Evolutionary conservation across 2,797 vertebrate genomes (phyloP).

Genomic region (Agapornis canus): DNA sequence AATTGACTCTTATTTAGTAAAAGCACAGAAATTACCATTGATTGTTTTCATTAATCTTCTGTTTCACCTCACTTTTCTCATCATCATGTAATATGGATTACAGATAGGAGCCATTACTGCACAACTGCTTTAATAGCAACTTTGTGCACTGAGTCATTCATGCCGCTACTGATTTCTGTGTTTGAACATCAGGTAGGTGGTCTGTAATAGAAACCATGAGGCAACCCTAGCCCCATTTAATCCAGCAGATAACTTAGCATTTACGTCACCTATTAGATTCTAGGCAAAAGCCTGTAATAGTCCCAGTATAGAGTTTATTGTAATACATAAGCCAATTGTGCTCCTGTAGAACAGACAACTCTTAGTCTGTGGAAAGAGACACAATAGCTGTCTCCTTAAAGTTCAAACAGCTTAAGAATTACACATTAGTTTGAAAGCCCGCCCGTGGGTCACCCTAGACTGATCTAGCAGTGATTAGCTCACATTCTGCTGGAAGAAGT

Average conservation of each 20-base stretch:
- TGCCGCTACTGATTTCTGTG: slow-evolving; percentile 24
- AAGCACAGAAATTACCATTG: slow-evolving; percentile 71
- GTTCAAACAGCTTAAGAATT: neutral
- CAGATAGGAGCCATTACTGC: slow-evolving; percentile 59
- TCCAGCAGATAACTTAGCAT: neutral
- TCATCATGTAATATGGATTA: slow-evolving; percentile 72
- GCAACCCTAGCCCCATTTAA: neutral
- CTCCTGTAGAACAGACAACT: neutral
- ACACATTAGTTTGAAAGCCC: neutral
- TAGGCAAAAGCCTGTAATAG: neutral
- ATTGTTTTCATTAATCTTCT: slow-evolving; percentile 78
- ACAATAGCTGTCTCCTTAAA: neutral
- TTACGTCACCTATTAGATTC: neutral
- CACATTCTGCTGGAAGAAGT: neutral
- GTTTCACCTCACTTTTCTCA: slow-evolving; percentile 75
- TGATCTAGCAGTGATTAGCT: neutral
- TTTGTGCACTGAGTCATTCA: slow-evolving; percentile 32
- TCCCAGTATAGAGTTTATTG: neutral
- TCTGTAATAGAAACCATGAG: neutral
- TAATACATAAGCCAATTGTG: neutral
- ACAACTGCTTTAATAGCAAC: slow-evolving; percentile 62
- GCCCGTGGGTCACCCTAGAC: neutral
- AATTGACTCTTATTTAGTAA: slow-evolving; percentile 72
- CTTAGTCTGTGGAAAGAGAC: neutral
- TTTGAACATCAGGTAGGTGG: slow-evolving; percentile 28